Evolutionary conservation across 2,888 invertebrate species (phyloP), one percentile per base, ranked within the genome.

Genomic region (Ariolimax columbianus): DNA sequence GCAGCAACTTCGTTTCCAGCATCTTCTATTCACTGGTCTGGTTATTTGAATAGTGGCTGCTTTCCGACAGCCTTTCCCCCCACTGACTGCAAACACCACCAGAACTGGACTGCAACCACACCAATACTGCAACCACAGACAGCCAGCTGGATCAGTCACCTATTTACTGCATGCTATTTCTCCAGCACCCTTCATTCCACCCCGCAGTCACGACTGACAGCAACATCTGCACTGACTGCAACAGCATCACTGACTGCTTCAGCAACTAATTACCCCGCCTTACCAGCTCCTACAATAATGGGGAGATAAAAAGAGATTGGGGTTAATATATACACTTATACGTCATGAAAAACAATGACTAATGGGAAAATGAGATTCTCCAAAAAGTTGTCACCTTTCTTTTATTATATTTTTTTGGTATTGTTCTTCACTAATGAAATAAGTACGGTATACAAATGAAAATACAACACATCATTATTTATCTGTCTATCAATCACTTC

Each of bases 261-360:
- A 84, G 84, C 84, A 78, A 72, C 23, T 78, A 84, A 83, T 80
- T 78, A 86, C 82, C 85, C 83, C 84, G 75, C 86, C 84, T 87
- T 87, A 86, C 86, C 84, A 84, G 87, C 87, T 84, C 88, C 88
- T 88, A 88, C 87, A 88, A 84, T 78, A 51, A 84, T 81, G 83
- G 87, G 86, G 82, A 87, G 83, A 87, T 84, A 84, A 87, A 84
- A 86, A 87, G 78, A 70, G 81, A 70, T 26, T 30, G 73, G 66
- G 86, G 83, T 87, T 86, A 87, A 85, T 85, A 85, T 73, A n/a
- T 68, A 55, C 68, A 80, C 66, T 55, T 70, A 72, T 72, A 78
- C 82, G 82, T 75, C 66, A 75, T 81, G 30, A 7, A 23, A 66
- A 80, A 30, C 38, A 36, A 51, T 68, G 68, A 51, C 47, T 72